Base-by-base conservation (phyloP, 2,888 invertebrate genomes). In the Cantharis rufa region DNA sequence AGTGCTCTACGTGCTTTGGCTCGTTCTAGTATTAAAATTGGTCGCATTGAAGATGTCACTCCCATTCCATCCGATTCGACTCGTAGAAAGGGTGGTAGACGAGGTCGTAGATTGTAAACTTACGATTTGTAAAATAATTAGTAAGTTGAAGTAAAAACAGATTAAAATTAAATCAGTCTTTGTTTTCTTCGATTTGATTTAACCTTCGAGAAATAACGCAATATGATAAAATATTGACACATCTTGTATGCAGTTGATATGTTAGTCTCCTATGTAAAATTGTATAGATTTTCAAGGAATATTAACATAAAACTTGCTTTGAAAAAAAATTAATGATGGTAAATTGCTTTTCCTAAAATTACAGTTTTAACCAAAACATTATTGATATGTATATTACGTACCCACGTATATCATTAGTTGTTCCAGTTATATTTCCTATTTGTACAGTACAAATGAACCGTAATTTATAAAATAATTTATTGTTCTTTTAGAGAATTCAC, bases 51-150 rank as follows among this genome's bases (percentile, higher is more conserved):
- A 90, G 99, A 99, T 92, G 99, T 99, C 10, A 99, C 99, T 10
- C 99, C 99, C 16, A 99, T 99, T 89, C 99, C 99, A 86, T 98
- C 98, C 74, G 99, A 99, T 90, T 96, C 97, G 80, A 99, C 99
- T 73, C 95, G 99, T 88, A 97, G 99, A 93, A 99, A 99, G 96
- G 99, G 99, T 88, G 99, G 99, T 90, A 94, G 99, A 87, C 95
- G 99, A 91, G 99, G 99, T 91, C 95, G 99, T 90, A 95, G 99
- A 92, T 93, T 99, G 93, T 99, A 98, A 92, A 90, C 68, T 62
- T n/a, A 48, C 15, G 4, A 64, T 18, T 70, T n/a, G 27, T 27
- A 28, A 28, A 28, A 28, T 28, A 28, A 28, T 28, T 28, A 3
- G 9, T 24, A 15, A 15, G 15, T 32, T 15, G 10, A 48, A n/a